Conservation (phyloP, 2,797 vertebrate genomes). For the Glossophaga mutica region DNA sequence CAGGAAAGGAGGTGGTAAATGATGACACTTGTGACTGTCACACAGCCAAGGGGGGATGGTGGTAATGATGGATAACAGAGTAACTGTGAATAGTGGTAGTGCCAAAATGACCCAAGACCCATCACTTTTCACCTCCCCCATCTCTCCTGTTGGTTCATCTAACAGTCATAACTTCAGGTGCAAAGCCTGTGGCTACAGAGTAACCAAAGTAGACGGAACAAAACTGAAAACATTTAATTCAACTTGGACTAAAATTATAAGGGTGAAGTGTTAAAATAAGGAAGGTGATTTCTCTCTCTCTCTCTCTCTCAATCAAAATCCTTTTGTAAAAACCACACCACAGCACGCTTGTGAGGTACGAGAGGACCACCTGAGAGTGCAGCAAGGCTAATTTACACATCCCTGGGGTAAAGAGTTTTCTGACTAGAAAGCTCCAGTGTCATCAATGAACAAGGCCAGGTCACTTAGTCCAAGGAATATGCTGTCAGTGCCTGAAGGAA, state of each 20-base stretch:
- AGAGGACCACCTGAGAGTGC: neutral
- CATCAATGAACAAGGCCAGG: neutral
- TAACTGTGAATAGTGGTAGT: neutral
- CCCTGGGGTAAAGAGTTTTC: neutral
- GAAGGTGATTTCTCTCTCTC: neutral
- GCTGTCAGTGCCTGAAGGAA: neutral
- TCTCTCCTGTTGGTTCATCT: neutral
- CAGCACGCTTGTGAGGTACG: neutral
- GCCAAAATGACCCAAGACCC: neutral
- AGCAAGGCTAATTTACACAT: neutral
- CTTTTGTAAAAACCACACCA: neutral
- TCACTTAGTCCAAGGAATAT: neutral
- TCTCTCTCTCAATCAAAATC: neutral
- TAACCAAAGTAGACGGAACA: neutral
- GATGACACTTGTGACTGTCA: neutral
- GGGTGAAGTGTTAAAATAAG: neutral
- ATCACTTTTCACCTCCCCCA: neutral
- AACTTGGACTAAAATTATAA: neutral
- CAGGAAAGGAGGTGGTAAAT: neutral
- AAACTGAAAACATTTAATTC: neutral
- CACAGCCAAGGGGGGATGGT: neutral
- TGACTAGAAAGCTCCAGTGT: neutral
- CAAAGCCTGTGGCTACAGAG: neutral
- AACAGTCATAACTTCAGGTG: neutral
- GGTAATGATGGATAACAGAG: neutral